Percentiles rank a stretch among this genome's conserved stretches.
Conservation (phyloP, 2,113 vertebrate species). For the Sakesphorus luctuosus region DNA sequence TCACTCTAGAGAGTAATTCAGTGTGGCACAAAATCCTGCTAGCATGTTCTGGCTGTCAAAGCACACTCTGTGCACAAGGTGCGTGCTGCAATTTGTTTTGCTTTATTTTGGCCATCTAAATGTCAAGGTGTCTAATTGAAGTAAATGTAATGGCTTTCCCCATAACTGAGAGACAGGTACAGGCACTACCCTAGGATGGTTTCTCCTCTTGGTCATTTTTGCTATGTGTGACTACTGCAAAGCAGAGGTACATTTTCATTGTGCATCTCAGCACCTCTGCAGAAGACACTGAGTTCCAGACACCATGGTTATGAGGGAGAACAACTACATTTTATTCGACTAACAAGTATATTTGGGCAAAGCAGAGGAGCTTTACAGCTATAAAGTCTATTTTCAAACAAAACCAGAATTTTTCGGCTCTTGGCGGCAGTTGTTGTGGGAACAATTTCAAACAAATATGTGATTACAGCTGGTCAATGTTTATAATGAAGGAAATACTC, state of each 20-base stretch:
- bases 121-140: neutral
- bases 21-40: neutral
- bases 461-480: neutral
- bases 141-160: neutral
- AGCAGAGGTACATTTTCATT: neutral
- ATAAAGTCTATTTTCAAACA: neutral
- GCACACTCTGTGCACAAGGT: fast-evolving
- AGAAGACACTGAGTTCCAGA: neutral
- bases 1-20: neutral
- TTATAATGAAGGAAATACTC: neutral
- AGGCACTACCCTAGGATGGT: neutral
- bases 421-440: neutral
- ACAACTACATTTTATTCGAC: neutral
- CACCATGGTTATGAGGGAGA: neutral
- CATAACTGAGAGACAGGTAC: neutral
- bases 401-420: neutral
- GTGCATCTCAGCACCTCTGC: neutral
- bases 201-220: neutral
- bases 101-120: slow-evolving; percentile 20
- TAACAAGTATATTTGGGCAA: neutral
- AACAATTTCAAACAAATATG: neutral
- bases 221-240: neutral
- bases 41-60: neutral
- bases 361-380: neutral
- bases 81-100: neutral